phyloP scores from a whole-genome alignment of 2,113 vertebrate species.

The Uria aalge region DNA sequence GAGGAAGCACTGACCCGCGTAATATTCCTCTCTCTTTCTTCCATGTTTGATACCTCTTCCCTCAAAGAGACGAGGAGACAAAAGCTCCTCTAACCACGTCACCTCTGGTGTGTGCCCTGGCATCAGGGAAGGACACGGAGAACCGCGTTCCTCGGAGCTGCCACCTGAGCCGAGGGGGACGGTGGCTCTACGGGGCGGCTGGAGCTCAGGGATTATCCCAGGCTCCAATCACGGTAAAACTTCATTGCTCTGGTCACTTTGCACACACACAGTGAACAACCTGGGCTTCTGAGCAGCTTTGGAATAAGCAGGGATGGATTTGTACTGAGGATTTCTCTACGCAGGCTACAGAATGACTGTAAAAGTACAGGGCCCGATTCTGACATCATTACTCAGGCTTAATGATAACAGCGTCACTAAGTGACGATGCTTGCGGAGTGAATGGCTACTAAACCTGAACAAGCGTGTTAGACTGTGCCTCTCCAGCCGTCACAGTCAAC shows the following conservation, averaged over 20 bases:
- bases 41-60: not conserved
- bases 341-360: not conserved
- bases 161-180: not conserved
- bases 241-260: not conserved
- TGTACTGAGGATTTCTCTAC: not conserved
- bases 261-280: not conserved
- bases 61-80: not conserved
- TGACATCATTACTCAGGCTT: not conserved
- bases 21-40: not conserved
- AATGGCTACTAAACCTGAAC: not conserved
- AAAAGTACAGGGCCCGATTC: not conserved
- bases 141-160: rapidly evolving
- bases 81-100: not conserved
- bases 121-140: not conserved
- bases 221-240: not conserved
- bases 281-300: not conserved
- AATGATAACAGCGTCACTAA: not conserved
- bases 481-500: not conserved
- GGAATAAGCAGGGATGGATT: not conserved
- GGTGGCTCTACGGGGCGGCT: rapidly evolving
- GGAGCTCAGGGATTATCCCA: not conserved
- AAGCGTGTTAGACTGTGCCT: not conserved
- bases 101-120: not conserved
- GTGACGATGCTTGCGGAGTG: not conserved
- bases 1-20: not conserved